These are phyloP conservation scores for Zingel zingel DNA, from an alignment of 2,113 vertebrate genomes.

Conservation along the genomic window DNA sequence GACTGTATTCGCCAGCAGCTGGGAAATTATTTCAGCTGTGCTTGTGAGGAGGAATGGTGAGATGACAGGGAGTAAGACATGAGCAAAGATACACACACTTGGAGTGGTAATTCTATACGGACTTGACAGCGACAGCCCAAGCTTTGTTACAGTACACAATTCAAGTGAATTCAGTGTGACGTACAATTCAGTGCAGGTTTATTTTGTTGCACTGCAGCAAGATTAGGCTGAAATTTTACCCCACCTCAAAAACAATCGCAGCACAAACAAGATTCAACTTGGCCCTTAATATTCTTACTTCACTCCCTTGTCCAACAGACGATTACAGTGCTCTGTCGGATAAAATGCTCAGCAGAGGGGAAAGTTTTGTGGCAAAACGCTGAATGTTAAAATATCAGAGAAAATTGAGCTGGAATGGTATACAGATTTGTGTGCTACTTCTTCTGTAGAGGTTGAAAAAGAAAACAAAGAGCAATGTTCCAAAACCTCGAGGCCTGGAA, in stretches of 20 bases:
- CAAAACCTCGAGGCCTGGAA: neutral
- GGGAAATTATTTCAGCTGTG: neutral
- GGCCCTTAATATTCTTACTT: neutral
- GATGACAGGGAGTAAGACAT: neutral
- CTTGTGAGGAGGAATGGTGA: neutral
- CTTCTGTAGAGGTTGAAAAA: neutral
- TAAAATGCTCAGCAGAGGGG: conserved; percentile 11
- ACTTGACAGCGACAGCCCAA: neutral
- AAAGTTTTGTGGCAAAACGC: neutral
- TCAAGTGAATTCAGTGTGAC: too few relatives aligned
- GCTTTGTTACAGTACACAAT: neutral
- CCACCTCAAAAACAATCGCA: conserved; percentile 20
- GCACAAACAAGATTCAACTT: conserved; percentile 39
- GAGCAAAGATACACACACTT: neutral
- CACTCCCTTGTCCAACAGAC: neutral
- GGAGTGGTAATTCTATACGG: neutral
- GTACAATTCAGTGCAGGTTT: neutral
- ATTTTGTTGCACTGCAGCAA: neutral
- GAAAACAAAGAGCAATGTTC: neutral
- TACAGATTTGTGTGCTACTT: neutral
- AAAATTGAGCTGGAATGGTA: neutral
- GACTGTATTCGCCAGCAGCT: conserved; percentile 13
- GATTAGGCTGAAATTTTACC: neutral
- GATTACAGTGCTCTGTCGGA: neutral
- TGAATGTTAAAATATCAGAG: conserved; percentile 12